phyloP scores from a whole-genome alignment of 2,797 vertebrate species.

The Poliocrania exsul region DNA sequence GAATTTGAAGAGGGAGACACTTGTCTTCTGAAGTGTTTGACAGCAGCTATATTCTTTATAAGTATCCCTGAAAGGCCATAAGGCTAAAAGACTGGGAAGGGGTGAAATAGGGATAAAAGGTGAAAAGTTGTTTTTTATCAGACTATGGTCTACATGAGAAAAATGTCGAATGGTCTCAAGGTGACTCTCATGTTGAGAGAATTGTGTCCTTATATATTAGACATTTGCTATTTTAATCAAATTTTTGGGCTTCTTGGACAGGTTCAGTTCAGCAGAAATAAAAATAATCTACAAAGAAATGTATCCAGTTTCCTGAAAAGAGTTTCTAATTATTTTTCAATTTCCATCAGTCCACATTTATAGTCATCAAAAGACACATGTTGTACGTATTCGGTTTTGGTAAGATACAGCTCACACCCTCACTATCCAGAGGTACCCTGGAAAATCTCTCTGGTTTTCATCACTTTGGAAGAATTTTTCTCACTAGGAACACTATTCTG shows the following conservation, averaged over 20 bases:
- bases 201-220: not conserved
- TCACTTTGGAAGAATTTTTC: not conserved
- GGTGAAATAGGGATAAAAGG: not conserved
- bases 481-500: not conserved
- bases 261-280: not conserved
- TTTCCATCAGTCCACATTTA: not conserved
- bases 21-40: not conserved
- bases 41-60: not conserved
- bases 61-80: not conserved
- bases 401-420: accelerated
- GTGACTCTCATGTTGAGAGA: too few species aligned
- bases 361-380: not conserved
- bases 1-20: not conserved
- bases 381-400: not conserved
- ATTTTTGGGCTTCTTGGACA: not conserved
- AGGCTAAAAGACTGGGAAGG: not conserved
- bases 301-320: not conserved
- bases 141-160: not conserved
- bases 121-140: not conserved
- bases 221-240: not conserved
- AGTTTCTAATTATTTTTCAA: not conserved
- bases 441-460: not conserved
- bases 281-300: not conserved
- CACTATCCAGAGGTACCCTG: not conserved
- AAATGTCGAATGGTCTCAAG: not conserved